Percentiles rank a stretch among this genome's conserved stretches.
These are phyloP conservation scores for Numenius phaeopus DNA, from an alignment of 2,797 vertebrate genomes.

Conservation along the genomic window DNA sequence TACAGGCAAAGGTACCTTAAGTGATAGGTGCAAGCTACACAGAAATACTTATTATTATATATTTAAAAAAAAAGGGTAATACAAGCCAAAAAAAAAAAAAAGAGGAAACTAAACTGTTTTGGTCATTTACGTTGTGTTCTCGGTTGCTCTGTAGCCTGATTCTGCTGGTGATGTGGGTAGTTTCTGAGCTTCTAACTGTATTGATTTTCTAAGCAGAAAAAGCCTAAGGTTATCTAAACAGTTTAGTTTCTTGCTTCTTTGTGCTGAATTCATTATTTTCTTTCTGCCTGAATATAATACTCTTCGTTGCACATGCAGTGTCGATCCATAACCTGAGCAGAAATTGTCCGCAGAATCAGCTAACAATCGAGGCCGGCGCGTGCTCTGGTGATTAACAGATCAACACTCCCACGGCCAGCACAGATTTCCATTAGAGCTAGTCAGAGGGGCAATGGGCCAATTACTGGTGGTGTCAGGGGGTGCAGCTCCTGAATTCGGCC, in stretches of 20 bases:
- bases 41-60: neutral
- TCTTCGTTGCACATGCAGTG: neutral
- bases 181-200: conserved; percentile 35
- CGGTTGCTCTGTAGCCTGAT: neutral
- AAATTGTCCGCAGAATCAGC: neutral
- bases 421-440: neutral
- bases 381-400: conserved; percentile 19
- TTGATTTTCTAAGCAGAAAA: conserved; percentile 59
- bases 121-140: neutral
- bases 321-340: neutral
- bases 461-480: neutral
- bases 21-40: neutral
- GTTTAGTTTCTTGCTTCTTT: conserved; percentile 51
- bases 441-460: neutral
- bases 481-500: neutral
- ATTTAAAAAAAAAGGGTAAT: neutral
- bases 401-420: neutral
- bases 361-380: fast-evolving
- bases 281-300: conserved; percentile 13
- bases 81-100: neutral
- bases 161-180: neutral
- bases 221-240: conserved; percentile 67
- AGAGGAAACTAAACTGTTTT: neutral
- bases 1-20: neutral
- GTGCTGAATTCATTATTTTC: conserved; percentile 55